Percentiles rank a stretch among this genome's conserved stretches.
Evolutionary conservation across 2,113 vertebrate genomes (phyloP).

Genomic region (Lasiurus cinereus): DNA sequence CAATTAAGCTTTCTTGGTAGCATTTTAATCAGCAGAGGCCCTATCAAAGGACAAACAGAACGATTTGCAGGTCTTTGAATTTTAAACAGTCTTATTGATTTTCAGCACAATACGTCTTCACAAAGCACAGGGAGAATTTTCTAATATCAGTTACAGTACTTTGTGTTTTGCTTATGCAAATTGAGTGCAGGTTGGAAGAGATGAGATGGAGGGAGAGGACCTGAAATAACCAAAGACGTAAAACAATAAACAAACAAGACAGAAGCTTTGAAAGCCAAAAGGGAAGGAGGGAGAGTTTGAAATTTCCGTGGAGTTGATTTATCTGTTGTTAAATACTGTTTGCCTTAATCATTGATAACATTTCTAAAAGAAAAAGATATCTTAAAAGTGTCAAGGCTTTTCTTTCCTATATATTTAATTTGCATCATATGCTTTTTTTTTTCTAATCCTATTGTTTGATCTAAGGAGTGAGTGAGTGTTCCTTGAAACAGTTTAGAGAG

Average conservation of each 20-base stretch:
- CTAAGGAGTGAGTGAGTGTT: conserved; percentile 61
- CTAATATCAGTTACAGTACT: conserved; percentile 90
- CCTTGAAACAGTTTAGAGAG: conserved; percentile 58
- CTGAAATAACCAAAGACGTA: conserved; percentile 62
- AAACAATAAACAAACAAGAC: conserved; percentile 73
- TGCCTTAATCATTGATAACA: conserved; percentile 62
- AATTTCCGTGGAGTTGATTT: conserved; percentile 64
- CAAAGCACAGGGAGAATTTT: conserved; percentile 89
- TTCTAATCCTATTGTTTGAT: conserved; percentile 75
- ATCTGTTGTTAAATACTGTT: conserved; percentile 66
- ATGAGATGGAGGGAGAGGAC: conserved; percentile 64
- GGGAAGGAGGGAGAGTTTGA: conserved; percentile 36
- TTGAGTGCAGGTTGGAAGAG: conserved; percentile 67
- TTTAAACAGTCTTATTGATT: conserved; percentile 94
- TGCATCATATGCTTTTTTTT: conserved; percentile 23
- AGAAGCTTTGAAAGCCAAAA: conserved; percentile 70
- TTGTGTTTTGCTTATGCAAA: conserved; percentile 87
- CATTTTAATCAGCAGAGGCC: conserved; percentile 93
- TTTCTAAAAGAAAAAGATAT: conserved; percentile 62
- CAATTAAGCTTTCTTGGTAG: conserved; percentile 93
- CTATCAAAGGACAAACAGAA: conserved; percentile 94
- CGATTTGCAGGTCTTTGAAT: conserved; percentile 94
- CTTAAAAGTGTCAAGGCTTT: conserved; percentile 49
- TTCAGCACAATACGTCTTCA: conserved; percentile 89
- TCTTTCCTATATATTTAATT: conserved; percentile 63